A percentile compares a stretch with the other conserved stretches of the same genome.
Conservation (phyloP, 1,140 invertebrate genomes). For the Drosophila bocki region DNA sequence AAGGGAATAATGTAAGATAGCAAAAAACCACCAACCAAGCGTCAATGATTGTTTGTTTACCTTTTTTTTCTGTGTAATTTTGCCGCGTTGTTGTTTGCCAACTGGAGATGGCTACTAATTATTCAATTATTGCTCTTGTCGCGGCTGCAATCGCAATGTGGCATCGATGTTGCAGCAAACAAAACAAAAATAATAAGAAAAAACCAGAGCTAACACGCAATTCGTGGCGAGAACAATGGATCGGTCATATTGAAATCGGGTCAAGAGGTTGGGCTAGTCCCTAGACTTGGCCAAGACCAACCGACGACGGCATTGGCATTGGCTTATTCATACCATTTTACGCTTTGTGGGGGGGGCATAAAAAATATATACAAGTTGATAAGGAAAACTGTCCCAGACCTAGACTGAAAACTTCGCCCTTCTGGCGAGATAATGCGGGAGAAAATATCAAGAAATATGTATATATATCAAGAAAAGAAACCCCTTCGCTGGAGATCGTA, state of each 20-base stretch:
- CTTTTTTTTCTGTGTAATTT: constrained; percentile 9
- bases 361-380: not conserved
- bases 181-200: not conserved
- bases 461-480: constrained; percentile 13
- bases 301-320: not conserved
- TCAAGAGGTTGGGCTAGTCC: constrained; percentile 49
- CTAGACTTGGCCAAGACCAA: constrained; percentile 13
- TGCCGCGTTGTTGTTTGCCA: constrained; percentile 38
- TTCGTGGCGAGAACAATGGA: constrained; percentile 12
- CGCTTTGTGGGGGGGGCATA: constrained; percentile 18
- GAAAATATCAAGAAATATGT: not conserved
- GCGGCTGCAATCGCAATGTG: constrained; percentile 8
- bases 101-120: constrained; percentile 53
- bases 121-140: constrained; percentile 56
- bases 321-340: constrained; percentile 5
- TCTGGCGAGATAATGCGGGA: constrained; percentile 2
- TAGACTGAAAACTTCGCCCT: constrained; percentile 11
- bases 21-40: not conserved
- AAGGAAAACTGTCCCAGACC: constrained; percentile 21
- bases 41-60: not conserved
- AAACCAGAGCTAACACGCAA: constrained; percentile 14
- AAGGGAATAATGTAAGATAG: constrained; percentile 34
- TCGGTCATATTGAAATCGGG: constrained; percentile 52
- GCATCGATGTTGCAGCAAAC: constrained; percentile 26
- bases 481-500: constrained; percentile 19